Percentiles rank a stretch among this genome's conserved stretches.
Evolutionary conservation across 2,888 invertebrate species (phyloP).

Genomic region (Antheraea yamamai): DNA sequence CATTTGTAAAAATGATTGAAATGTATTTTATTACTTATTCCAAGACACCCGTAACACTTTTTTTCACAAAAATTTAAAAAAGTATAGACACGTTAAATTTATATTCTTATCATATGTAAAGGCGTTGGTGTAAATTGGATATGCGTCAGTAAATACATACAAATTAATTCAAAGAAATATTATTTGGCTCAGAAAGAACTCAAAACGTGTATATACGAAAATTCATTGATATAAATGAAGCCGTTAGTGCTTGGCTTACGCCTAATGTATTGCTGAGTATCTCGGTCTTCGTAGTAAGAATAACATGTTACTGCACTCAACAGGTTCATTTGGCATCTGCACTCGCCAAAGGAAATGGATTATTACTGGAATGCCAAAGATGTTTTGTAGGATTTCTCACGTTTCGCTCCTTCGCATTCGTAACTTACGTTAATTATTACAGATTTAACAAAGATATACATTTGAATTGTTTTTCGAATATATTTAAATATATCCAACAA

Average conservation of each 20-base stretch:
- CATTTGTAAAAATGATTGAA: no score
- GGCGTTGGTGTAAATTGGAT: no score
- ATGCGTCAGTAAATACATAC: background rate
- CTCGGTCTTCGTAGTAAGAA: slow-evolving; percentile 33
- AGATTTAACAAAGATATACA: background rate
- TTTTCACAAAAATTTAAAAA: no score
- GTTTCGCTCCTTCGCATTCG: background rate
- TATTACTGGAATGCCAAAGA: slow-evolving; percentile 13
- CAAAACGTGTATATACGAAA: slow-evolving; percentile 45
- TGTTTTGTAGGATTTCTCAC: background rate
- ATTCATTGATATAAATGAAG: slow-evolving; percentile 56
- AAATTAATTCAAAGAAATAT: slow-evolving; percentile 17
- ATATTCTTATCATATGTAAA: no score
- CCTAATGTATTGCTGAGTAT: slow-evolving; percentile 48
- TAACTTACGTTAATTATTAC: background rate
- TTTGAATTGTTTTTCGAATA: no score
- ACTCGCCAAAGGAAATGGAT: slow-evolving; percentile 18
- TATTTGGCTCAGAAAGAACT: slow-evolving; percentile 37
- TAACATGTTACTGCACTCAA: slow-evolving; percentile 45
- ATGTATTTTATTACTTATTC: no score
- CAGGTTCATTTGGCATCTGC: slow-evolving; percentile 39
- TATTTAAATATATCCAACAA: no score
- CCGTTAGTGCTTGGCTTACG: slow-evolving; percentile 57
- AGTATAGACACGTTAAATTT: no score
- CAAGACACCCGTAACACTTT: no score